A percentile compares a stretch with the other conserved stretches of the same genome.
phyloP scores from a whole-genome alignment of 2,797 vertebrate genomes.

The Sebastes paucispinis region DNA sequence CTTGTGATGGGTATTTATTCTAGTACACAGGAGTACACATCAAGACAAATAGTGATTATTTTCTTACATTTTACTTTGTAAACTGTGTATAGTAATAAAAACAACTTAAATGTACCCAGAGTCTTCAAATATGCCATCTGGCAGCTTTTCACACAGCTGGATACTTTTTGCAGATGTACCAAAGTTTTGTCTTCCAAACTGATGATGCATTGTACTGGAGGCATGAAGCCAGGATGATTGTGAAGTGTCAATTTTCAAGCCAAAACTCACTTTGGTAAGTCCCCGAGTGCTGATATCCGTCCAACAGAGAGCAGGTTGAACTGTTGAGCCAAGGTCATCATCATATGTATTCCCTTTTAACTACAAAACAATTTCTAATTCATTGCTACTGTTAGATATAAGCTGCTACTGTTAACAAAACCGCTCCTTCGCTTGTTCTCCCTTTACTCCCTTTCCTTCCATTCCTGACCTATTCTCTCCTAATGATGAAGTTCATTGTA shows the following conservation, averaged over 20 bases:
- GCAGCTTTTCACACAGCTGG: constrained; percentile 14
- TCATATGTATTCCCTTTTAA: background rate
- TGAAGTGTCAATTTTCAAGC: constrained; percentile 26
- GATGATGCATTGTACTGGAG: constrained; percentile 17
- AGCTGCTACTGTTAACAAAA: background rate
- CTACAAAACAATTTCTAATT: background rate
- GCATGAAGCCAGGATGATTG: constrained; percentile 27
- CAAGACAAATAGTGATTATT: background rate
- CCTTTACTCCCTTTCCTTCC: background rate
- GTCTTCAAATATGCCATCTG: constrained; percentile 11
- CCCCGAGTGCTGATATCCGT: constrained; percentile 10
- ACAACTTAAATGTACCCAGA: background rate
- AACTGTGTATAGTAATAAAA: background rate
- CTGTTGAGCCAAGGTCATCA: background rate
- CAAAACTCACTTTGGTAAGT: constrained; percentile 24
- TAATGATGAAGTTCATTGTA: background rate
- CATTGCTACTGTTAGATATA: background rate
- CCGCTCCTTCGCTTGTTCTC: background rate
- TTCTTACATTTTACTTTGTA: background rate
- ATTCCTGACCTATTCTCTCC: background rate
- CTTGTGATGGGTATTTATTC: background rate
- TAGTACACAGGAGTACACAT: background rate
- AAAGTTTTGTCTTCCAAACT: constrained; percentile 22
- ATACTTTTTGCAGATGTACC: constrained; percentile 32
- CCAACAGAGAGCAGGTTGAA: constrained; percentile 28